A percentile compares a stretch with the other conserved stretches of the same genome.
Evolutionary conservation across 2,113 vertebrate species (phyloP).

Genomic region (Agapornis roseicollis): DNA sequence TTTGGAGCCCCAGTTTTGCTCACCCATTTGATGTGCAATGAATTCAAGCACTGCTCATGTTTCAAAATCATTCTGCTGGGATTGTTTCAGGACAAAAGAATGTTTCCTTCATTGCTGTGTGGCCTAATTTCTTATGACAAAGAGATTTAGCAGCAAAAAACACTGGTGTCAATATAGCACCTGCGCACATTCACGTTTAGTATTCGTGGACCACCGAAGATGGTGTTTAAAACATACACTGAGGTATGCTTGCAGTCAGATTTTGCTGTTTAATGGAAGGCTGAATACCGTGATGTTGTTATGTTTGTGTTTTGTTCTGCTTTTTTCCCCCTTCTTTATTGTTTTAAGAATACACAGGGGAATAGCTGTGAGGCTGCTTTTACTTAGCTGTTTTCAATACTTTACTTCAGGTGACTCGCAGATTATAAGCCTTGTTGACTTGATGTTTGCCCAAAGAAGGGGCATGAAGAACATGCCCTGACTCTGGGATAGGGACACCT

Average conservation of each 20-base stretch:
- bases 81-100: conserved; percentile 17
- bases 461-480: neutral
- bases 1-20: neutral
- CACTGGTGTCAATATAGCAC: neutral
- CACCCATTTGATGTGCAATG: neutral
- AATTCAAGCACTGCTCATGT: neutral
- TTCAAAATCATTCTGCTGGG: conserved; percentile 18
- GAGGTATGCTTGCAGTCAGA: neutral
- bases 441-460: neutral
- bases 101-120: conserved; percentile 24
- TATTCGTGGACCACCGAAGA: neutral
- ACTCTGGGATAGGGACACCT: neutral
- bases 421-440: neutral
- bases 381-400: neutral
- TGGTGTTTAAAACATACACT: neutral
- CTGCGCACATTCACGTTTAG: neutral
- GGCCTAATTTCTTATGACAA: conserved; percentile 40
- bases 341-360: neutral
- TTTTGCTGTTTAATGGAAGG: neutral
- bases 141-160: conserved; percentile 15
- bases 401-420: neutral
- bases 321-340: too few species aligned
- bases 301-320: neutral
- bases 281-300: neutral
- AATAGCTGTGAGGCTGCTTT: neutral